A percentile compares a stretch with the other conserved stretches of the same genome.
These are phyloP conservation scores for Spondyliosoma cantharus DNA, from an alignment of 2,797 vertebrate genomes.

Conservation along the genomic window DNA sequence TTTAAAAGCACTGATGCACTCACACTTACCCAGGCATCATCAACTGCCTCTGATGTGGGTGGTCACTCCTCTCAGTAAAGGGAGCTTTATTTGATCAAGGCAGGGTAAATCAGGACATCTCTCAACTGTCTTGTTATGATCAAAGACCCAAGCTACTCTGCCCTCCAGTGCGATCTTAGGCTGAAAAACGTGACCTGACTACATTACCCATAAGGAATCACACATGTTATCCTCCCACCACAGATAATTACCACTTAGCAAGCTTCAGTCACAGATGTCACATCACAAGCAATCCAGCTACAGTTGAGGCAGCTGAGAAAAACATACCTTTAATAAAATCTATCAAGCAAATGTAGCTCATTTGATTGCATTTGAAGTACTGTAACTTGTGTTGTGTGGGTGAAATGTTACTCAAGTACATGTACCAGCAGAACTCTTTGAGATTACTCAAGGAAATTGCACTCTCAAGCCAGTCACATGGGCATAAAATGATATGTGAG, in stretches of 20 bases:
- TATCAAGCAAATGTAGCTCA: conserved; percentile 20
- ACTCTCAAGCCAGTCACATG: neutral
- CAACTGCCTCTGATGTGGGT: conserved; percentile 53
- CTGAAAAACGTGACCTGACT: conserved; percentile 67
- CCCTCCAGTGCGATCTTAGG: conserved; percentile 60
- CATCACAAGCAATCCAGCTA: conserved; percentile 32
- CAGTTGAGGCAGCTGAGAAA: conserved; percentile 35
- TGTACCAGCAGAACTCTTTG: neutral
- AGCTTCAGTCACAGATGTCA: conserved; percentile 56
- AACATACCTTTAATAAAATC: conserved; percentile 38
- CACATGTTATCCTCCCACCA: conserved; percentile 51
- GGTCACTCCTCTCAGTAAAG: conserved; percentile 50
- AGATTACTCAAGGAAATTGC: conserved; percentile 16
- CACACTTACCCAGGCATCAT: conserved; percentile 17
- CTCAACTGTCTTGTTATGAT: conserved; percentile 72
- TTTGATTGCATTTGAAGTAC: conserved; percentile 25
- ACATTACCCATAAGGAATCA: conserved; percentile 51
- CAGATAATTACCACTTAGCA: conserved; percentile 69
- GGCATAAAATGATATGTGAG: conserved; percentile 20
- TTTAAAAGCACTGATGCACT: conserved; percentile 3
- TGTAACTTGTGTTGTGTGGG: conserved; percentile 1
- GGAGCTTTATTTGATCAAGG: conserved; percentile 70
- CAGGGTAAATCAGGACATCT: conserved; percentile 61
- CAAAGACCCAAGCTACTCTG: conserved; percentile 68
- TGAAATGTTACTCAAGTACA: conserved; percentile 6